phyloP scores from a whole-genome alignment of 2,797 vertebrate genomes.

The Tragelaphus oryx region DNA sequence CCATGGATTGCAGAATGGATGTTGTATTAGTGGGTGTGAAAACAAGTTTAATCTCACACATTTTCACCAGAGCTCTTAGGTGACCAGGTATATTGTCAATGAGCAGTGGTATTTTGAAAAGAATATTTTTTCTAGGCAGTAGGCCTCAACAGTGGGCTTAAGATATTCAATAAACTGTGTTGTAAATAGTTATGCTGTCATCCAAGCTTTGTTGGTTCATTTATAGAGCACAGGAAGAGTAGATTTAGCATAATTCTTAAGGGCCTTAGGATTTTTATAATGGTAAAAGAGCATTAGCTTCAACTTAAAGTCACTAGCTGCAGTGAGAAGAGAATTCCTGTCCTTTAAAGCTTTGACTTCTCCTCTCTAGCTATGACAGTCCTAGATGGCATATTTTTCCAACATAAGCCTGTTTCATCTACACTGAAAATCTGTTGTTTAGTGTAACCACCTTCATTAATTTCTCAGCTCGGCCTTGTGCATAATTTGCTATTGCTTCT shows the following conservation, averaged over 20 bases:
- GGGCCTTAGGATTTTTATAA: neutral
- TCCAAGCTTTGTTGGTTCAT: neutral
- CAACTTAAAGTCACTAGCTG: neutral
- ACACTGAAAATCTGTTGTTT: neutral
- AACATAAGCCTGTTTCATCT: neutral
- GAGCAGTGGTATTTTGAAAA: neutral
- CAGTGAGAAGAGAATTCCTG: neutral
- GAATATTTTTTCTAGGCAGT: neutral
- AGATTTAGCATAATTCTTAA: neutral
- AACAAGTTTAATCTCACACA: neutral
- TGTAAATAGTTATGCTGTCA: neutral
- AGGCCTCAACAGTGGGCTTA: neutral
- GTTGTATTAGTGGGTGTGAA: neutral
- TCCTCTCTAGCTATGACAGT: neutral
- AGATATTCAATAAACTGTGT: neutral
- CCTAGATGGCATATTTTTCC: neutral
- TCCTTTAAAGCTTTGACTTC: neutral
- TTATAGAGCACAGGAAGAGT: neutral
- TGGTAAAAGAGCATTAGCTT: neutral
- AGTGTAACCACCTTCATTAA: neutral
- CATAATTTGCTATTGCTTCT: neutral
- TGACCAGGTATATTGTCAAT: neutral
- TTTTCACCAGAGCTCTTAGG: neutral
- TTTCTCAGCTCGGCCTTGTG: neutral
- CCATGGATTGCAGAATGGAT: neutral